A percentile compares a stretch with the other conserved stretches of the same genome.
Evolutionary conservation across 1,140 invertebrate species (phyloP).

Genomic region (Atta colombica): DNA sequence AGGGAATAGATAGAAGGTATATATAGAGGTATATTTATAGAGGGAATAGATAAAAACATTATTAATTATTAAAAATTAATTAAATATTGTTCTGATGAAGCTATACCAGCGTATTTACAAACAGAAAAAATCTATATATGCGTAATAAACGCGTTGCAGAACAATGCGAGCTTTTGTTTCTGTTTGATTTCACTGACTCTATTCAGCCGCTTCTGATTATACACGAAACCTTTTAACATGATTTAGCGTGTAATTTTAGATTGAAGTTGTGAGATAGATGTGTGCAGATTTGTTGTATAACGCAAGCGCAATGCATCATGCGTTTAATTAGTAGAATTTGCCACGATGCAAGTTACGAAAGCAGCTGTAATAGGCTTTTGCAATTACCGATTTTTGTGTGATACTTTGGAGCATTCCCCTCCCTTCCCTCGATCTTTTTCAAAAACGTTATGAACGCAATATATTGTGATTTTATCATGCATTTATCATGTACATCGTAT

Average conservation of each 20-base stretch:
- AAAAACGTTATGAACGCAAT: not conserved
- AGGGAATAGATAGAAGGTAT: not conserved
- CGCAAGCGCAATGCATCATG: not conserved
- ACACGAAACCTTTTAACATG: not conserved
- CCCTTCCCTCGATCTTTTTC: not conserved
- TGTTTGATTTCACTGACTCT: not conserved
- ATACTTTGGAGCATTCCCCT: not conserved
- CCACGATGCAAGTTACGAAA: no score
- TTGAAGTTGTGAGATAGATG: not conserved
- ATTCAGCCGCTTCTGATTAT: slow-evolving; percentile 10
- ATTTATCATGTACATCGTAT: not conserved
- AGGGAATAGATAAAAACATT: not conserved
- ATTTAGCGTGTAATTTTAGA: slow-evolving; percentile 47
- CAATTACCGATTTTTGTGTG: not conserved
- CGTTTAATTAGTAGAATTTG: slow-evolving; percentile 21
- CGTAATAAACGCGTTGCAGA: not conserved
- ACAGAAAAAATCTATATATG: not conserved
- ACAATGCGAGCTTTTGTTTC: not conserved
- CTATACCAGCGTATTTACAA: not conserved
- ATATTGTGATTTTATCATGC: not conserved
- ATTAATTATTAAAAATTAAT: not conserved
- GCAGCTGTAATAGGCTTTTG: not conserved
- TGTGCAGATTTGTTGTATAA: slow-evolving; percentile 1
- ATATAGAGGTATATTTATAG: not conserved
- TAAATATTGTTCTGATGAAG: not conserved